These are phyloP conservation scores for Meriones psammophilus DNA, from an alignment of 2,797 vertebrate species.

Conservation along the genomic window DNA sequence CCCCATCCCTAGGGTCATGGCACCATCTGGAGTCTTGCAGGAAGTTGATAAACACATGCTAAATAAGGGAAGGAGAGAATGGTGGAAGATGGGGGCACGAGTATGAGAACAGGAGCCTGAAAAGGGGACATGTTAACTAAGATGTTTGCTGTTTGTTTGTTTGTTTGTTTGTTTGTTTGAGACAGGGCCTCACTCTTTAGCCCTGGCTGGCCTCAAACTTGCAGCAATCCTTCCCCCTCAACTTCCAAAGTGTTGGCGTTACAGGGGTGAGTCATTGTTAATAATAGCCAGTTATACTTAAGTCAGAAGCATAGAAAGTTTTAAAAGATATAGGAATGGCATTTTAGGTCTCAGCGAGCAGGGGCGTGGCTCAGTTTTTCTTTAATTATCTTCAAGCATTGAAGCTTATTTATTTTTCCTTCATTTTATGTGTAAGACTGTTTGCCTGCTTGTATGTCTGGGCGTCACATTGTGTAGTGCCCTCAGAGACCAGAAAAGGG, in stretches of 20 bases:
- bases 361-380: not conserved
- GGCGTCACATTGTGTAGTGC: too few species aligned
- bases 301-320: not conserved
- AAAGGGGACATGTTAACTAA: not conserved
- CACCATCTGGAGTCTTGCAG: not conserved
- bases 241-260: not conserved
- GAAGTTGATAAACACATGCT: not conserved
- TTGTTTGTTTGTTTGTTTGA: not conserved
- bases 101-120: rapidly evolving
- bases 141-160: not conserved
- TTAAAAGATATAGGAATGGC: not conserved
- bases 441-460: not conserved
- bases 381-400: not conserved
- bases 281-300: not conserved
- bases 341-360: not conserved
- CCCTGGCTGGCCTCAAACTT: not conserved
- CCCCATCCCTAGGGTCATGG: not conserved
- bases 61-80: not conserved
- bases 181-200: not conserved
- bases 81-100: rapidly evolving
- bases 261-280: not conserved
- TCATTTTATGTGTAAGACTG: not conserved
- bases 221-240: not conserved
- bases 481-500: not conserved
- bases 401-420: not conserved